These are phyloP conservation scores for Geotrypetes seraphini DNA, from an alignment of 2,797 vertebrate species.

Conservation along the genomic window DNA sequence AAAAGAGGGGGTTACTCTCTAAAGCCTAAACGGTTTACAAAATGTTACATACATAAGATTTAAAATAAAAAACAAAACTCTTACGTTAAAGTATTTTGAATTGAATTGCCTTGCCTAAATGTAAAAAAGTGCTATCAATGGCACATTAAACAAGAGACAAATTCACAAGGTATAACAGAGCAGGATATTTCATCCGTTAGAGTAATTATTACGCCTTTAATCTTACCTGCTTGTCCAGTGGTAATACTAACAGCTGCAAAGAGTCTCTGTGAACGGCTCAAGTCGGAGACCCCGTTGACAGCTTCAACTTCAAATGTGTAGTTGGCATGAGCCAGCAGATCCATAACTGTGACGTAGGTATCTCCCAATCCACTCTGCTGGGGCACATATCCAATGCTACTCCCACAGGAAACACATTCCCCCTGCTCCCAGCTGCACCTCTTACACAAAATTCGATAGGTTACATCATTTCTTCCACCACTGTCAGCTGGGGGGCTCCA, in stretches of 20 bases:
- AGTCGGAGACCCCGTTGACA: conserved; percentile 92
- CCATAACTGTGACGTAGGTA: conserved; percentile 81
- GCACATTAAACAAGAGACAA: conserved; percentile 14
- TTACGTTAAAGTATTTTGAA: no score
- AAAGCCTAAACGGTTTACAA: no score
- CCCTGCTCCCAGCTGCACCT: conserved; percentile 94
- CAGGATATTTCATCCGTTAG: neutral
- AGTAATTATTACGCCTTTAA: neutral
- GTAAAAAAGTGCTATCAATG: conserved; percentile 1
- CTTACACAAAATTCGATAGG: conserved; percentile 85
- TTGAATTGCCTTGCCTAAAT: no score
- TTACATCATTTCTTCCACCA: conserved; percentile 86
- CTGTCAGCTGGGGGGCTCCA: conserved; percentile 92
- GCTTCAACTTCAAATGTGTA: conserved; percentile 98
- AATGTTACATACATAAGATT: no score
- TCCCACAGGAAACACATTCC: conserved; percentile 85
- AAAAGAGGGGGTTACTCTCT: no score
- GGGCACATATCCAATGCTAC: conserved; percentile 82
- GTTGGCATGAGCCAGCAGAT: conserved; percentile 93
- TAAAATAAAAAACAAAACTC: no score
- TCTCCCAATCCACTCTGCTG: conserved; percentile 87
- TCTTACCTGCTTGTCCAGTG: conserved; percentile 94
- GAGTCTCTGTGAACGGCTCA: conserved; percentile 91
- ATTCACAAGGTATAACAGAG: conserved; percentile 15
- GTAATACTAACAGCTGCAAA: conserved; percentile 92